phyloP scores from a whole-genome alignment of 2,888 invertebrate species.

The Cantharis flavilabris region DNA sequence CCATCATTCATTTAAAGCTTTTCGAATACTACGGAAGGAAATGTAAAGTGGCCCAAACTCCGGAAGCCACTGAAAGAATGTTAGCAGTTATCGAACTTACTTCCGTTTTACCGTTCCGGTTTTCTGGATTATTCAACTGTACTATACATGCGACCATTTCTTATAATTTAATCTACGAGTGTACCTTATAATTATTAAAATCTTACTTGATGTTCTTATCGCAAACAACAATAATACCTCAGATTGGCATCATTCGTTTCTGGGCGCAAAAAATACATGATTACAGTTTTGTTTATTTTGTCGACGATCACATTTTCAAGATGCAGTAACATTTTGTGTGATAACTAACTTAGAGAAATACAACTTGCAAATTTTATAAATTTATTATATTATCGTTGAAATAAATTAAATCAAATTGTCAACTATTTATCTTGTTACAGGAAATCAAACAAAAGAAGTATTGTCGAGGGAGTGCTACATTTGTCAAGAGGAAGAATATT shows the following conservation, averaged over 20 bases:
- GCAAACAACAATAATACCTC: background rate
- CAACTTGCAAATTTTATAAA: background rate
- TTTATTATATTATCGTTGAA: background rate
- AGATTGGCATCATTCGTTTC: background rate
- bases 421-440: slow-evolving; percentile 21
- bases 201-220: background rate
- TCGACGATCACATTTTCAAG: background rate
- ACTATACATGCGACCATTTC: slow-evolving; percentile 38
- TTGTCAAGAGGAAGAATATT: slow-evolving; percentile 36
- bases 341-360: background rate
- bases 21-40: slow-evolving; percentile 51
- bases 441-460: slow-evolving; percentile 9
- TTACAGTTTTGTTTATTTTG: background rate
- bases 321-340: background rate
- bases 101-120: slow-evolving; percentile 50
- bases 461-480: slow-evolving; percentile 32
- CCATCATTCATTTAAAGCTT: slow-evolving; percentile 51
- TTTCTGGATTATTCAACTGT: slow-evolving; percentile 45
- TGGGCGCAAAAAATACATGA: background rate
- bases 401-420: slow-evolving; percentile 7
- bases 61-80: slow-evolving; percentile 53
- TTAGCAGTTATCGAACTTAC: slow-evolving; percentile 50
- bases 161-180: background rate
- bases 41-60: slow-evolving; percentile 53
- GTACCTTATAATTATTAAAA: background rate